Evolutionary conservation across 1,140 invertebrate genomes (phyloP), one percentile per base, ranked within the genome.

Genomic region (Lerema accius): DNA sequence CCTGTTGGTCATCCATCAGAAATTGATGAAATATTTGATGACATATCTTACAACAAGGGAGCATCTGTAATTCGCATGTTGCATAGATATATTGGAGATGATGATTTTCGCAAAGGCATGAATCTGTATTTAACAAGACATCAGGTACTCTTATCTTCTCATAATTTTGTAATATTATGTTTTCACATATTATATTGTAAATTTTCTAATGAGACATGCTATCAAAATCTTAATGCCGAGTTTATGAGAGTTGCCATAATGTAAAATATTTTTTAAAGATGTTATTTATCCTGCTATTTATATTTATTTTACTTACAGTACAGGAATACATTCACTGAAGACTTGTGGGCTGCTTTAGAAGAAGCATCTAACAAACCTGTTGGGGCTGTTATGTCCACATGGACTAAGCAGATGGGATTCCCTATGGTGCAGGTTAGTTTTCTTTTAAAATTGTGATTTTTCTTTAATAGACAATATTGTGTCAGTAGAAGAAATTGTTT

Each of bases 31-130:
- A 98, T 99, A 69, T 99, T 99, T 88, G 97, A 99, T 92, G 95
- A 96, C 69, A 99, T 99, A 78, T 98, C 97, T 28, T 99, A 99
- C 85, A 95, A 95, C 71, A 99, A 99, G 91, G 97, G 95, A 11
- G 96, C 97, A 0, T 97, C 97, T 28, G 95, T 99, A 0, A 99
- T 99, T 48, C 93, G 98, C 70, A 99, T 99, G 99, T 91, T 99
- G 35, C 97, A 99, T 83, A 94, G 96, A 76, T 99, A 98, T 76
- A 96, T 99, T 75, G 98, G 98, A 6, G 97, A 98, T 86, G 93
- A 95, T 75, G 95, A 97, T 85, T 99, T 99, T 83, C 94, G 96
- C n/a, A 96, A 95, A 89, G 98, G 98, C 16, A 98, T 99, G 96
- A 95, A 98, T 77, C 82, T 95, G 3, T 99, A 99, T 80, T 89